Percentiles rank a stretch among this genome's conserved stretches.
Conservation (phyloP, 2,113 vertebrate species). For the Triplophysa tibetana region DNA sequence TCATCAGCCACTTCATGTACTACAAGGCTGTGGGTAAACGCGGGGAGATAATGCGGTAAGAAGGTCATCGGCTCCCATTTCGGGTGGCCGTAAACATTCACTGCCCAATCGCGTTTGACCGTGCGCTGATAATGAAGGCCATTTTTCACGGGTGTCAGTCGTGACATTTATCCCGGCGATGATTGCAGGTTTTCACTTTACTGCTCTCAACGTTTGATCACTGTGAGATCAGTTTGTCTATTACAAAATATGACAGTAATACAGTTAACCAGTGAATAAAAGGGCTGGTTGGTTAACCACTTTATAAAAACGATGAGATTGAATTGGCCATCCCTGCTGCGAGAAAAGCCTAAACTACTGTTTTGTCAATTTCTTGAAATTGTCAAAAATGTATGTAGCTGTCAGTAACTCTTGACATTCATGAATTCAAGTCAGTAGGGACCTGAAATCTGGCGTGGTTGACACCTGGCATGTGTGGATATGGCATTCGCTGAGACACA, state of each 20-base stretch:
- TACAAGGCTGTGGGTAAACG: constrained; percentile 15
- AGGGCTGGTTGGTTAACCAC: too few species aligned
- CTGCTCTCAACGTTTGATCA: neutral
- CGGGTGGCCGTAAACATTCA: constrained; percentile 15
- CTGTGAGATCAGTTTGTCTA: too few species aligned
- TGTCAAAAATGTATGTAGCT: too few species aligned
- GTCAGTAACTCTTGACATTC: too few species aligned
- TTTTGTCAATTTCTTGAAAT: too few species aligned
- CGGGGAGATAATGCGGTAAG: constrained; percentile 17
- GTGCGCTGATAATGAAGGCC: constrained; percentile 26
- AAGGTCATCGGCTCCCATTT: constrained; percentile 16
- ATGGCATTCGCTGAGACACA: neutral
- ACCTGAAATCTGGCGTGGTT: too few species aligned
- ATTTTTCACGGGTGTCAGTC: constrained; percentile 30
- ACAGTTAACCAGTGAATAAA: too few species aligned
- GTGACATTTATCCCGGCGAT: constrained; percentile 39
- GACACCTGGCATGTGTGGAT: neutral
- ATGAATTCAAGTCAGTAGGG: too few species aligned
- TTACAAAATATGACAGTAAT: too few species aligned
- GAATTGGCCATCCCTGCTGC: too few species aligned
- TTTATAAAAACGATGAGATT: too few species aligned
- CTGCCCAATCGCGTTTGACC: constrained; percentile 35
- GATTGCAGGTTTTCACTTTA: constrained; percentile 24
- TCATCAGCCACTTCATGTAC: constrained; percentile 23
- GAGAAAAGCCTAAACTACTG: too few species aligned